Evolutionary conservation across 2,888 invertebrate species (phyloP), one percentile per base, ranked within the genome.

Genomic region (Hydriomena furcata): DNA sequence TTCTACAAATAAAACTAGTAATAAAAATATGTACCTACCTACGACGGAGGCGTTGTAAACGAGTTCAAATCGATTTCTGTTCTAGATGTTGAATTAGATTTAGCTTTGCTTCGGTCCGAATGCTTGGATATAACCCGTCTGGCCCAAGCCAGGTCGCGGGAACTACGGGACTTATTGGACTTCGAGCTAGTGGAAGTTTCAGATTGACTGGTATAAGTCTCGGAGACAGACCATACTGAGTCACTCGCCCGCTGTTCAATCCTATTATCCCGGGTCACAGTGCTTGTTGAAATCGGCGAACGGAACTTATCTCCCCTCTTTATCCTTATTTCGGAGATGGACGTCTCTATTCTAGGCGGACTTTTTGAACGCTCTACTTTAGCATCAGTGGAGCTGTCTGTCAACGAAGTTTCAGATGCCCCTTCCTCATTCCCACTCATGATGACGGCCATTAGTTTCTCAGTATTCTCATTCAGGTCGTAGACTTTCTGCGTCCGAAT

Each of bases 391-490:
- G 46, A 36, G 5, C 51, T 48, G 7, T 41, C 37, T 1, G 42
- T 32, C 1, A 23, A 21, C 32, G 57, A 51, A 1, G 54, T 34
- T 8, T 61, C 64, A 0, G 60, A 65, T 1, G 63, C 64, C 10
- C 66, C 73, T 7, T 66, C 65, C 41, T 76, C 80, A 36, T 70
- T 68, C 7, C 74, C 79, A 50, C 80, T 84, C 67, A 82, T 66
- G 35, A 81, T 75, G 4, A 85, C 72, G 0, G 73, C 66, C 85
- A 88, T 85, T 2, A 79, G 21, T 49, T 82, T 83, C 56, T 88
- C 86, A 0, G 71, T 71, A 38, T 86, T 83, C 27, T 86, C 85
- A 48, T 88, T 83, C 34, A 87, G 56, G 61, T 90, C 87, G 62
- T 77, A 87, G 11, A 88, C 84, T 58, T 68, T 78, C 55, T 82